Percentiles rank a stretch among this genome's conserved stretches.
phyloP scores from a whole-genome alignment of 2,797 vertebrate genomes.

The Aphelocoma californica region DNA sequence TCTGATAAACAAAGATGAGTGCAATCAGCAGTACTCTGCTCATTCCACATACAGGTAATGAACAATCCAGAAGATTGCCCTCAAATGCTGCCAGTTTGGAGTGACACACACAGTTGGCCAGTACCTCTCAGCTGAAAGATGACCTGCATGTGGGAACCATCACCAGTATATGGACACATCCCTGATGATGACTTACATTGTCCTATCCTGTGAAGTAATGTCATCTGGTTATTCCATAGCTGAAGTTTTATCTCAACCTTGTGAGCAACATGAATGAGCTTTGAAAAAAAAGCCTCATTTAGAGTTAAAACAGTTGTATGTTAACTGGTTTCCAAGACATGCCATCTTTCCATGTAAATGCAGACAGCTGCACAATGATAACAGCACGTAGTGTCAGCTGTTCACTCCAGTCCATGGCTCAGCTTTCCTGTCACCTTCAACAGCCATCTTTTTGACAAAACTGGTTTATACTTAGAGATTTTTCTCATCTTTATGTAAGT shows the following conservation, averaged over 20 bases:
- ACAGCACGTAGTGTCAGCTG: not conserved
- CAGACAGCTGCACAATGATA: not conserved
- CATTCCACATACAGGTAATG: not conserved
- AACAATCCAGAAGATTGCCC: not conserved
- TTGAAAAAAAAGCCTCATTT: not conserved
- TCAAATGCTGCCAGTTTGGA: not conserved
- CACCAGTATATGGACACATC: too few relatives aligned
- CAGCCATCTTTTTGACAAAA: not conserved
- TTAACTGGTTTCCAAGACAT: not conserved
- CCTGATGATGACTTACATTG: not conserved
- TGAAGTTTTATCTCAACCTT: not conserved
- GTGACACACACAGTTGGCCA: not conserved
- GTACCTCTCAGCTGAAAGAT: not conserved
- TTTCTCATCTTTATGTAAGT: not conserved
- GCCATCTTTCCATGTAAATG: not conserved
- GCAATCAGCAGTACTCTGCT: not conserved
- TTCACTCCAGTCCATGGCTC: not conserved
- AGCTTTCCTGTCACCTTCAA: not conserved
- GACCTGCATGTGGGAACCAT: not conserved
- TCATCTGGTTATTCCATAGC: not conserved
- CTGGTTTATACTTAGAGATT: not conserved
- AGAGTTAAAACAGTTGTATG: not conserved
- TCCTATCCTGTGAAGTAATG: not conserved
- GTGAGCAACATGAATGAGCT: not conserved
- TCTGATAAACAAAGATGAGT: not conserved